Percentiles rank a stretch among this genome's conserved stretches.
Evolutionary conservation across 2,888 invertebrate species (phyloP).

Genomic region (Dryadula phaetusa): DNA sequence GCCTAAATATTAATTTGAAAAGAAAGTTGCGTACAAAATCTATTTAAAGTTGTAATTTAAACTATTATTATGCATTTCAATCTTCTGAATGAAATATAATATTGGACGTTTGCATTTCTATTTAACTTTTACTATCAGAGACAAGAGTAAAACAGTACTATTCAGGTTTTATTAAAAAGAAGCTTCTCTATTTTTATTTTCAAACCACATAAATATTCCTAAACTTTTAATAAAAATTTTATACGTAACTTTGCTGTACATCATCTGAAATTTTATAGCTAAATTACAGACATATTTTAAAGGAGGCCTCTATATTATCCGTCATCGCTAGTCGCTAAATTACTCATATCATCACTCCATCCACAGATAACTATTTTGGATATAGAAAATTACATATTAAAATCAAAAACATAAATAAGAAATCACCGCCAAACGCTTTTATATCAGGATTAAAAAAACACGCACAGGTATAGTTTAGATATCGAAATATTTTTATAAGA

Average conservation of each 20-base stretch:
- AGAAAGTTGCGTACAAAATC: slow-evolving; percentile 5
- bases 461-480: slow-evolving; percentile 66
- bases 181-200: too few species aligned
- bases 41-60: background rate
- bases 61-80: too few species aligned
- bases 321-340: slow-evolving; percentile 52
- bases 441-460: slow-evolving; percentile 60
- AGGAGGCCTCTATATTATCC: slow-evolving; percentile 42
- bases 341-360: slow-evolving; percentile 77
- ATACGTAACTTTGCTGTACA: slow-evolving; percentile 1
- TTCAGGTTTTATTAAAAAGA: too few species aligned
- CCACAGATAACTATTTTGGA: slow-evolving; percentile 55
- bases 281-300: slow-evolving; percentile 9
- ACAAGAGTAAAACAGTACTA: too few species aligned
- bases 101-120: too few species aligned
- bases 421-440: slow-evolving; percentile 43
- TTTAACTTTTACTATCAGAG: too few species aligned
- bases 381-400: slow-evolving; percentile 38
- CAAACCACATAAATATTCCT: too few species aligned
- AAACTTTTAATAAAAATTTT: background rate
- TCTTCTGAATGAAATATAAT: background rate
- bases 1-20: slow-evolving; percentile 1
- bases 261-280: slow-evolving; percentile 1
- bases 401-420: slow-evolving; percentile 32
- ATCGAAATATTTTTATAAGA: slow-evolving; percentile 64